These are phyloP conservation scores for Tenthredo mesomela DNA, from an alignment of 2,888 invertebrate species.

Conservation along the genomic window DNA sequence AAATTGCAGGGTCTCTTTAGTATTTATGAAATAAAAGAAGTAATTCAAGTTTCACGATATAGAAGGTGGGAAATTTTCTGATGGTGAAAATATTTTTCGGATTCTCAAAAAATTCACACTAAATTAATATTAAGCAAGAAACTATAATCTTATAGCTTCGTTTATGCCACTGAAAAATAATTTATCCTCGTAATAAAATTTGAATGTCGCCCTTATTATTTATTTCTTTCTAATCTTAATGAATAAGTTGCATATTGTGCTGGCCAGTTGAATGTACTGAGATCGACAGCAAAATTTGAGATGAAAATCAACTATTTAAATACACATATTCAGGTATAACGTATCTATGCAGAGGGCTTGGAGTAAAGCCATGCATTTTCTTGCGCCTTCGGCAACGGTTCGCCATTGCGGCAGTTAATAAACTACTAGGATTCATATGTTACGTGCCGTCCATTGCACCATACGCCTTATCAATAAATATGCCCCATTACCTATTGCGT, in stretches of 20 bases:
- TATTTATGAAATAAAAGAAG: too few relatives aligned
- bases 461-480: conserved; percentile 45
- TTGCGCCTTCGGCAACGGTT: conserved; percentile 8
- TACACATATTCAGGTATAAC: not conserved
- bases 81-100: too few relatives aligned
- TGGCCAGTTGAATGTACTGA: not conserved
- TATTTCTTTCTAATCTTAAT: not conserved
- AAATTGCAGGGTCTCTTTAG: too few relatives aligned
- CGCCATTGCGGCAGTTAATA: conserved; percentile 35
- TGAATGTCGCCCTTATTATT: not conserved
- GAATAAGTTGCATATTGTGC: not conserved
- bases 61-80: too few relatives aligned
- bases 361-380: not conserved
- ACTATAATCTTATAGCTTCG: too few relatives aligned
- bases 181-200: not conserved
- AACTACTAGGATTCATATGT: conserved; percentile 1
- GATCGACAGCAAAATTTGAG: not conserved
- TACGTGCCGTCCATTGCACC: conserved; percentile 31
- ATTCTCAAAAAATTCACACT: too few relatives aligned
- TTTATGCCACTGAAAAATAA: not conserved
- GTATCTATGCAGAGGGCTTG: not conserved
- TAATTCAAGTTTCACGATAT: too few relatives aligned
- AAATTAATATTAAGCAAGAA: too few relatives aligned
- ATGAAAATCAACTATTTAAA: not conserved
- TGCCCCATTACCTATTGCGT: conserved; percentile 29